These are phyloP conservation scores for Torymus auratus DNA, from an alignment of 2,888 invertebrate genomes.

Conservation along the genomic window DNA sequence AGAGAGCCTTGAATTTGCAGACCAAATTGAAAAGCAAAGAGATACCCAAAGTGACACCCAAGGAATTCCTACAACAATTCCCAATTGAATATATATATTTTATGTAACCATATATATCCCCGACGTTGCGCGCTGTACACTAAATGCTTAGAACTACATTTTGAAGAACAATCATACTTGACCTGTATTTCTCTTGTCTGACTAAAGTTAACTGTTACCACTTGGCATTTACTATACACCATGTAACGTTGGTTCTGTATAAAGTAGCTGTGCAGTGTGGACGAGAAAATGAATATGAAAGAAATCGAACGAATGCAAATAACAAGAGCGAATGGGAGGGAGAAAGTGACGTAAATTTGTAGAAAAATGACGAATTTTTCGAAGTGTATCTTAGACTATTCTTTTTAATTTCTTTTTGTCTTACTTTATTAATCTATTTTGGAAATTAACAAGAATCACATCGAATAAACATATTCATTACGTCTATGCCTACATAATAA, in stretches of 20 bases:
- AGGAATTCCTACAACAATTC: constrained; percentile 59
- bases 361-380: constrained; percentile 31
- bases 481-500: too few species aligned
- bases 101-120: constrained; percentile 3
- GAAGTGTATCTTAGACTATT: background rate
- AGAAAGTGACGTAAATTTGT: constrained; percentile 34
- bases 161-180: too few species aligned
- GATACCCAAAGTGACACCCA: constrained; percentile 47
- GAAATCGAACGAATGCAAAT: constrained; percentile 7
- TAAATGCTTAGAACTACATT: too few species aligned
- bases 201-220: background rate
- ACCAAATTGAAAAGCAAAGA: constrained; percentile 17
- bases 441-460: too few species aligned
- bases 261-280: constrained; percentile 14
- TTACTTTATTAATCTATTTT: too few species aligned
- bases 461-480: too few species aligned
- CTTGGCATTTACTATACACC: constrained; percentile 20
- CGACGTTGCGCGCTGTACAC: background rate
- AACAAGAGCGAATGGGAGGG: constrained; percentile 20
- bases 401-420: too few species aligned
- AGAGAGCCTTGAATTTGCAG: constrained; percentile 34
- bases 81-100: constrained; percentile 28
- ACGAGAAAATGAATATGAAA: constrained; percentile 14
- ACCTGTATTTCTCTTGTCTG: background rate
- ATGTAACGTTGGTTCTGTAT: background rate